Evolutionary conservation across 1,140 invertebrate genomes (phyloP).

Genomic region (Cotesia chilonis): DNA sequence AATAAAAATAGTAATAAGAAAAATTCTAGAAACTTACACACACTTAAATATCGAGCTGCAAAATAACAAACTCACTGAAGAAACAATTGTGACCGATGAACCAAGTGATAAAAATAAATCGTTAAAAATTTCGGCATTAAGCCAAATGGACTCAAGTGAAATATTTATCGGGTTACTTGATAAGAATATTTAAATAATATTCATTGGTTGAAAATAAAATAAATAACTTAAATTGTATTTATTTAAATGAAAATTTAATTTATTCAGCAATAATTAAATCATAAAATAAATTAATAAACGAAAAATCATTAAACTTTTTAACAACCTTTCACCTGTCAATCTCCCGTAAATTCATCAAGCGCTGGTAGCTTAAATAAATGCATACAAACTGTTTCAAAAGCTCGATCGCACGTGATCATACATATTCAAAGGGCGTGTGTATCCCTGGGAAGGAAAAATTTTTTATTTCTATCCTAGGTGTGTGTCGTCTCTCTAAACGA

Average conservation of each 20-base stretch:
- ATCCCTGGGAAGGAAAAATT: constrained; percentile 12
- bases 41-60: background rate
- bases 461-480: background rate
- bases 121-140: constrained; percentile 53
- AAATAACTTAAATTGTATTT: too few species aligned
- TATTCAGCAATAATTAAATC: background rate
- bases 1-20: background rate
- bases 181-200: constrained; percentile 49
- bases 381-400: constrained; percentile 26
- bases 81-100: constrained; percentile 43
- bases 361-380: background rate
- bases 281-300: background rate
- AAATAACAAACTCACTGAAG: constrained; percentile 21
- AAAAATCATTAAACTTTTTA: constrained; percentile 24
- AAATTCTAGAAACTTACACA: background rate
- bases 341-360: constrained; percentile 10
- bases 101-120: constrained; percentile 55
- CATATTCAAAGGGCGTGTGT: constrained; percentile 26
- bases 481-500: constrained; percentile 23
- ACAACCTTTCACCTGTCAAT: constrained; percentile 29
- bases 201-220: background rate
- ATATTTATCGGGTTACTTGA: constrained; percentile 45
- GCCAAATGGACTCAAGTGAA: constrained; percentile 49
- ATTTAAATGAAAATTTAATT: too few species aligned
- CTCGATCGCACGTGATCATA: constrained; percentile 30